Conservation (phyloP, 2,113 vertebrate species). For the Otis tarda region DNA sequence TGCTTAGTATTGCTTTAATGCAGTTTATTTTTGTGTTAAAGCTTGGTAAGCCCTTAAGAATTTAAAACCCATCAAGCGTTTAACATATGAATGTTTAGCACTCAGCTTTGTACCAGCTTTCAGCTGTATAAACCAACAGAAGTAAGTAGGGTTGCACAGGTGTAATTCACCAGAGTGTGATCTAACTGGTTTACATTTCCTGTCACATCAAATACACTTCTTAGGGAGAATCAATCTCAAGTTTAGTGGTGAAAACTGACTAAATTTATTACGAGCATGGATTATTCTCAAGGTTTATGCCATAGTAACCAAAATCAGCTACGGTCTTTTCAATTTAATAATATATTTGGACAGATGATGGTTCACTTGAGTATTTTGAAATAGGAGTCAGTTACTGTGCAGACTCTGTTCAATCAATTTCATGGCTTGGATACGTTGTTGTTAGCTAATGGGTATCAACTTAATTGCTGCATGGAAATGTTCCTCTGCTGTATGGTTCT, state of each 20-base stretch:
- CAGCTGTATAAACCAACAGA: neutral
- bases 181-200: neutral
- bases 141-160: neutral
- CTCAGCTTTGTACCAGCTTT: neutral
- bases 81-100: neutral
- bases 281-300: neutral
- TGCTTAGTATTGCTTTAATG: neutral
- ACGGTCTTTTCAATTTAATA: neutral
- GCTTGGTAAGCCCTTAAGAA: neutral
- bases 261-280: neutral
- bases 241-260: neutral
- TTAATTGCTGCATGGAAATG: neutral
- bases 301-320: neutral
- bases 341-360: neutral
- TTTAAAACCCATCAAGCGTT: neutral
- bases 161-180: neutral
- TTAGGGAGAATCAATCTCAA: neutral
- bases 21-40: neutral
- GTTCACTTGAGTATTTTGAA: neutral
- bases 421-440: neutral
- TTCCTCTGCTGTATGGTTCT: neutral
- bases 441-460: neutral
- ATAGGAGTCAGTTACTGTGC: neutral
- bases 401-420: neutral
- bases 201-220: neutral